phyloP scores from a whole-genome alignment of 2,888 invertebrate species.

The Elaeidobius kamerunicus region DNA sequence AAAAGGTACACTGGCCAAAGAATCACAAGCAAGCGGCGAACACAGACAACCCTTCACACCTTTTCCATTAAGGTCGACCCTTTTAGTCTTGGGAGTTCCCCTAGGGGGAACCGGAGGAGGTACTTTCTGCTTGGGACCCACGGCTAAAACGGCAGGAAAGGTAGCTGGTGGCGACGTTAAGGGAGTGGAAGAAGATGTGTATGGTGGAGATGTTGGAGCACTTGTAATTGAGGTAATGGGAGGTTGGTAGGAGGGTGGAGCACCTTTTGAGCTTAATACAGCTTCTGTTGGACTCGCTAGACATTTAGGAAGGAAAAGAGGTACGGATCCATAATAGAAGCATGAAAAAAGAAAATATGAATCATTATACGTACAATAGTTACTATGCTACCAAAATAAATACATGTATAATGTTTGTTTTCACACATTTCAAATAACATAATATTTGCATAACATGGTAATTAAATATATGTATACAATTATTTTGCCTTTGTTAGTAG shows the following conservation, averaged over 20 bases:
- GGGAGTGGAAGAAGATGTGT: slow-evolving; percentile 42
- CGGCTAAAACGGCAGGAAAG: slow-evolving; percentile 74
- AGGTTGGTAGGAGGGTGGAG: slow-evolving; percentile 23
- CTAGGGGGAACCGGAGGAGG: slow-evolving; percentile 88
- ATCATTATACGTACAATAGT: not conserved
- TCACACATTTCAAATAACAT: no score
- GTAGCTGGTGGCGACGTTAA: slow-evolving; percentile 54
- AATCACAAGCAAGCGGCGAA: slow-evolving; percentile 9
- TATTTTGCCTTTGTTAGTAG: no score
- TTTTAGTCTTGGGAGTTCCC: slow-evolving; percentile 68
- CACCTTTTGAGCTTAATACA: slow-evolving; percentile 15
- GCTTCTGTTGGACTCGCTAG: slow-evolving; percentile 30
- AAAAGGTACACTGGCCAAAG: slow-evolving; percentile 10
- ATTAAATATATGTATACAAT: no score
- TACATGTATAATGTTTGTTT: no score
- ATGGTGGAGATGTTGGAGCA: slow-evolving; percentile 30
- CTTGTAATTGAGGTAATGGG: slow-evolving; percentile 23
- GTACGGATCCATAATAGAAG: slow-evolving; percentile 8
- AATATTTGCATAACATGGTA: no score
- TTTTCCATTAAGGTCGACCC: slow-evolving; percentile 49
- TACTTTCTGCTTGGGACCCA: slow-evolving; percentile 66
- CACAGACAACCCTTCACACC: slow-evolving; percentile 40
- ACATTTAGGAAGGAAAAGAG: slow-evolving; percentile 2
- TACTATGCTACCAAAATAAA: no score
- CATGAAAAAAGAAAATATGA: slow-evolving; percentile 20